Percentiles rank a stretch among this genome's conserved stretches.
phyloP scores from a whole-genome alignment of 37 sponge, comb jelly and placozoan genomes.

The Axinella damicornis region DNA sequence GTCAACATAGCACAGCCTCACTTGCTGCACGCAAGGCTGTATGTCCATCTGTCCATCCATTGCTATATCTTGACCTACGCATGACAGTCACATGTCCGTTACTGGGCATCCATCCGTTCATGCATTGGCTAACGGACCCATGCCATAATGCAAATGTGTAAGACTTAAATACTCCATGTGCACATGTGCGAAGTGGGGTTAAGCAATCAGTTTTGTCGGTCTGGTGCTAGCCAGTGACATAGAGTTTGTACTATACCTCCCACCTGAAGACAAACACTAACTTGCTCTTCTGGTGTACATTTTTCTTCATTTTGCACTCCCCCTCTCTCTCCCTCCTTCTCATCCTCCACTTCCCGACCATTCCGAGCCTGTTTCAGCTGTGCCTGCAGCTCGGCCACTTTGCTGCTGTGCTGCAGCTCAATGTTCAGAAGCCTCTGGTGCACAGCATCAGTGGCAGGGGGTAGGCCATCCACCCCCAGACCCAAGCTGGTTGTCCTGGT shows the following conservation, averaged over 20 bases:
- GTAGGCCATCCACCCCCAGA: conserved; percentile 68
- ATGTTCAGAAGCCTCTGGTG: conserved; percentile 46
- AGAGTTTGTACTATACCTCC: not conserved
- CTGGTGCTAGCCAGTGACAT: no score
- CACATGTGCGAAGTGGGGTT: no score
- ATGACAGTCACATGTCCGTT: no score
- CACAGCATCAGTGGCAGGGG: conserved; percentile 12
- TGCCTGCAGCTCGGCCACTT: conserved; percentile 3
- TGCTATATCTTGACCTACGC: no score
- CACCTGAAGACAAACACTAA: not conserved
- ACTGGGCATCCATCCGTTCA: no score
- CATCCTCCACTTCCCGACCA: not conserved
- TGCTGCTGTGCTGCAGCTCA: not conserved
- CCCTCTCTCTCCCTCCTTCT: not conserved
- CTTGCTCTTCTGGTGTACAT: not conserved
- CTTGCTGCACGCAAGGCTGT: no score
- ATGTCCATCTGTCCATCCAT: not conserved
- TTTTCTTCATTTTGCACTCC: not conserved
- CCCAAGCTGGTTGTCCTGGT: not conserved
- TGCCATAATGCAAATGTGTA: no score
- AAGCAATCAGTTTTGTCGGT: no score
- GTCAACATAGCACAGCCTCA: no score
- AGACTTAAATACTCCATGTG: no score
- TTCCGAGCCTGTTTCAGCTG: conserved; percentile 7
- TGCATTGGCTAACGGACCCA: no score